Evolutionary conservation across 2,113 vertebrate genomes (phyloP).

Genomic region (Willisornis vidua): DNA sequence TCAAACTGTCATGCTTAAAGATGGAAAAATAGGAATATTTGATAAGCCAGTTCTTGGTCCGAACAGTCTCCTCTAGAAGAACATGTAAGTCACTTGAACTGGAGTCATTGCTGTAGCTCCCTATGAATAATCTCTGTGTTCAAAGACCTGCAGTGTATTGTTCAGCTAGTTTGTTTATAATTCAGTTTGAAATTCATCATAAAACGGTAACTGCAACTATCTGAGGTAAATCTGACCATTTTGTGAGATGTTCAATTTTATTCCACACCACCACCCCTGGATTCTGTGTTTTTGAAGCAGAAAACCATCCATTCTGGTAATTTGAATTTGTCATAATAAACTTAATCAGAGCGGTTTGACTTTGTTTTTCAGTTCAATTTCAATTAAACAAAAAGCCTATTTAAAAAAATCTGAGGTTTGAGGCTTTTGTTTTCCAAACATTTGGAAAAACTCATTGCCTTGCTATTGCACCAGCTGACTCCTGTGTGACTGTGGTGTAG

Average conservation of each 20-base stretch:
- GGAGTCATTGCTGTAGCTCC: neutral
- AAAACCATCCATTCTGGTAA: neutral
- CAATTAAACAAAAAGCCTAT: neutral
- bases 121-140: neutral
- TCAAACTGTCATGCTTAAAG: neutral
- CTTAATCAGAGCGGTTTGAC: neutral
- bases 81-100: neutral
- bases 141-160: neutral
- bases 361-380: neutral
- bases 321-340: neutral
- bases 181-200: slow-evolving; percentile 25
- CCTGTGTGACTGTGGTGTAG: neutral
- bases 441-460: neutral
- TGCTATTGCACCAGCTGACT: neutral
- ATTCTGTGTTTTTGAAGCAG: neutral
- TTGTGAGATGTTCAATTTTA: neutral
- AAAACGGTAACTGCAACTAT: slow-evolving; percentile 26
- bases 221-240: neutral
- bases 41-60: neutral
- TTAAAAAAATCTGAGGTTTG: neutral
- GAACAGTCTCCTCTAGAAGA: neutral
- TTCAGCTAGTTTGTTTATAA: neutral
- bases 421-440: neutral
- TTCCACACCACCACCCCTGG: neutral
- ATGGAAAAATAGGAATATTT: neutral